Evolutionary conservation across 2,797 vertebrate genomes (phyloP).

Genomic region (Peromyscus attwateri): DNA sequence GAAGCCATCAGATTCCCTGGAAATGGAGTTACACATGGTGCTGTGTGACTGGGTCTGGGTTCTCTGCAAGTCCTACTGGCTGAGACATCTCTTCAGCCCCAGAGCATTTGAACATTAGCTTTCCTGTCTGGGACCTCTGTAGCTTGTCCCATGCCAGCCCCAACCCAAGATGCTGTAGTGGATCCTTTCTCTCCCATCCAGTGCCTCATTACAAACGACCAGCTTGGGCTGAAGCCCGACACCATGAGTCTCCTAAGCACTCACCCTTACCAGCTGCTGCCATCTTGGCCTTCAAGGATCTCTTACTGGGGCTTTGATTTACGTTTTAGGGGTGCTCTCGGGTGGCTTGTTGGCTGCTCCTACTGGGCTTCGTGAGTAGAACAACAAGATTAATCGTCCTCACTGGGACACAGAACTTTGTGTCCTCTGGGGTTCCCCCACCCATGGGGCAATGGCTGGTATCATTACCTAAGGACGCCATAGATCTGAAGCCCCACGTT

Average conservation of each 20-base stretch:
- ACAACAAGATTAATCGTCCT: slow-evolving; percentile 50
- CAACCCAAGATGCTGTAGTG: background rate
- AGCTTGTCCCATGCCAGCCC: background rate
- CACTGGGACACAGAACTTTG: background rate
- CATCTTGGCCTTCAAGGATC: background rate
- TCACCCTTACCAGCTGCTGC: background rate
- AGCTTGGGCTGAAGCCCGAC: background rate
- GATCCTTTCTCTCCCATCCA: background rate
- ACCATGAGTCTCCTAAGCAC: background rate
- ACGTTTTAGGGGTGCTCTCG: background rate
- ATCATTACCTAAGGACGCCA: background rate
- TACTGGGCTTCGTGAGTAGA: slow-evolving; percentile 47
- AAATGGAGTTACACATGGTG: background rate
- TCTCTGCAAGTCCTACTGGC: background rate
- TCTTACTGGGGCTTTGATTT: background rate
- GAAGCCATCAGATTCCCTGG: background rate
- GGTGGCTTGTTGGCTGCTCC: slow-evolving; percentile 48
- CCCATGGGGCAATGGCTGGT: background rate
- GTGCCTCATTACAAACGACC: fast-evolving
- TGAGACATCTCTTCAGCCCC: background rate
- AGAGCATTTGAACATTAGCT: background rate
- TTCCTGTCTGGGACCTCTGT: background rate
- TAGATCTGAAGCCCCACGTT: background rate
- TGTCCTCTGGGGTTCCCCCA: background rate
- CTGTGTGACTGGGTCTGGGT: too few relatives aligned